phyloP scores from a whole-genome alignment of 2,113 vertebrate species.

The Saguinus imperator region DNA sequence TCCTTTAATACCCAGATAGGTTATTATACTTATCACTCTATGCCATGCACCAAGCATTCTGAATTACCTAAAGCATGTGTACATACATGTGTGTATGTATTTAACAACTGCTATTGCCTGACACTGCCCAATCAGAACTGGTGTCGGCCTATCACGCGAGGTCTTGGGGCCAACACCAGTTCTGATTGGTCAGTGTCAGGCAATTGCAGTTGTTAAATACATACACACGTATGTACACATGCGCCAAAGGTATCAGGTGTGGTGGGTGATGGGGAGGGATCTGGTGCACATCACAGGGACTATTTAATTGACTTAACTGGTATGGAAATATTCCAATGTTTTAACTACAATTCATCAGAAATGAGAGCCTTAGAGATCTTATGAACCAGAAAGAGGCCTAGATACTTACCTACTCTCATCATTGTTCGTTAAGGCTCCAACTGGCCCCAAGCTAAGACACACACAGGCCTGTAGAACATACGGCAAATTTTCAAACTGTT shows the following conservation, averaged over 20 bases:
- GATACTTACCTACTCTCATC: not conserved
- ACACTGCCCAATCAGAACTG: not conserved
- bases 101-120: not conserved
- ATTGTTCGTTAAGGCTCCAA: not conserved
- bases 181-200: not conserved
- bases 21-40: not conserved
- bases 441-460: not conserved
- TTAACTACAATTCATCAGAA: not conserved
- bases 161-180: not conserved
- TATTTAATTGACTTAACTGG: not conserved
- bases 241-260: not conserved
- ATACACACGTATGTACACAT: not conserved
- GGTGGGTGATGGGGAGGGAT: not conserved
- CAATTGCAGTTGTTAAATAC: not conserved
- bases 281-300: not conserved
- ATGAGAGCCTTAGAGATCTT: not conserved
- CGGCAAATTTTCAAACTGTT: not conserved
- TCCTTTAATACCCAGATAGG: not conserved
- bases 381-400: not conserved
- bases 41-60: not conserved
- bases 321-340: not conserved
- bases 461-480: not conserved
- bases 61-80: not conserved
- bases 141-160: not conserved
- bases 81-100: not conserved